Conservation (phyloP, 2,113 vertebrate species). For the Oreochromis aureus region DNA sequence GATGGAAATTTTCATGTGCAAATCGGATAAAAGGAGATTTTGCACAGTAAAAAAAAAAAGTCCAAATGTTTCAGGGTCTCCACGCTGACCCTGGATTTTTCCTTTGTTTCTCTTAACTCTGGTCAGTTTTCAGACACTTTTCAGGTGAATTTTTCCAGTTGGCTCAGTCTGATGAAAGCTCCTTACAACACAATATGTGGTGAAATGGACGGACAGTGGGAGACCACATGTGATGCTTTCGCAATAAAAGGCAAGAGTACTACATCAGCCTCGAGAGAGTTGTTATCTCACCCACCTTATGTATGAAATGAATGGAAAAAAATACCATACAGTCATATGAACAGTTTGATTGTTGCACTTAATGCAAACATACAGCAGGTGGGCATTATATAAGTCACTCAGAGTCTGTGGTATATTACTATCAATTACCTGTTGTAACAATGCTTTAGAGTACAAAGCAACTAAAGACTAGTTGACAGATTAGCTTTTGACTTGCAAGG, state of each 20-base stretch:
- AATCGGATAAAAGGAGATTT: not conserved
- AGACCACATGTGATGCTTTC: not conserved
- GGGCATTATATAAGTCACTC: not conserved
- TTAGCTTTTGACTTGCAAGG: not conserved
- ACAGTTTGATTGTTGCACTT: too few species aligned
- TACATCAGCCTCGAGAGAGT: not conserved
- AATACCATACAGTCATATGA: not conserved
- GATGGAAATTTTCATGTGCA: not conserved
- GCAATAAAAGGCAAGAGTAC: not conserved
- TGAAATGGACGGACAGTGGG: not conserved
- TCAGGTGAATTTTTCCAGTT: not conserved
- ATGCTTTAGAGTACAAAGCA: not conserved
- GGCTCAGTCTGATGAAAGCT: not conserved
- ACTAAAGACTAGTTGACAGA: not conserved
- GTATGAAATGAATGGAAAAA: not conserved
- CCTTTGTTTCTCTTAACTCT: not conserved
- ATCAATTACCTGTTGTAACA: not conserved
- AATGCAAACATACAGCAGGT: not conserved
- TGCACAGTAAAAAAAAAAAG: not conserved
- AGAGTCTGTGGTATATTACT: not conserved
- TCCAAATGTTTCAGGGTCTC: not conserved
- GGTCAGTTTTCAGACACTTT: not conserved
- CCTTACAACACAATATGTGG: slow-evolving; percentile 19
- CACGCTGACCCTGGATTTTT: not conserved
- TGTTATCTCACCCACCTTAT: not conserved